Conservation (phyloP, 2,797 vertebrate genomes). For the Diceros bicornis region DNA sequence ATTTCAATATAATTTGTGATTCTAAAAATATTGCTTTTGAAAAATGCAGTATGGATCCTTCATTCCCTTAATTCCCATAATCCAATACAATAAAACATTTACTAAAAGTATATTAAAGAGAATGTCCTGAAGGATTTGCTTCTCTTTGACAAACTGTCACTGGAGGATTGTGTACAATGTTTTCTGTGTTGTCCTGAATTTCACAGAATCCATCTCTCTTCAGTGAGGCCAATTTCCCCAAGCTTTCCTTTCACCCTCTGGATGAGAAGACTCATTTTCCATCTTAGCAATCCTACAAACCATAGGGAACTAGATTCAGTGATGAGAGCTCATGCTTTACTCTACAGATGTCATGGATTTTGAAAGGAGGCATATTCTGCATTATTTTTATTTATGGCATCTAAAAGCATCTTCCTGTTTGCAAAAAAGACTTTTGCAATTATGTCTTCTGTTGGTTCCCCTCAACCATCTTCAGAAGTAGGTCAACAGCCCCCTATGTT, state of each 20-base stretch:
- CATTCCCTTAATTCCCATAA: slow-evolving; percentile 84
- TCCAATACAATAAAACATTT: slow-evolving; percentile 86
- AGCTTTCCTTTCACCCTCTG: background rate
- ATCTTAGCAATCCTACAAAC: background rate
- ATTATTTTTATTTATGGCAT: slow-evolving; percentile 36
- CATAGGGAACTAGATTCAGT: background rate
- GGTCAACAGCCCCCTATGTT: background rate
- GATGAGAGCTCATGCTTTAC: background rate
- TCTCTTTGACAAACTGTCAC: slow-evolving; percentile 77
- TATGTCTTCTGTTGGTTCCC: slow-evolving; percentile 15
- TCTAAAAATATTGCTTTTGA: slow-evolving; percentile 86
- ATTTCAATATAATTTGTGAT: slow-evolving; percentile 87
- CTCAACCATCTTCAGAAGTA: background rate
- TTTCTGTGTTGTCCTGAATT: slow-evolving; percentile 61
- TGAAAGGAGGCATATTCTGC: background rate
- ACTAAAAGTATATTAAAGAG: slow-evolving; percentile 86
- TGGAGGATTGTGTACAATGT: slow-evolving; percentile 49
- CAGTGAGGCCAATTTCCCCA: background rate
- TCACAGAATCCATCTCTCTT: slow-evolving; percentile 41
- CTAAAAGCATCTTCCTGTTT: background rate
- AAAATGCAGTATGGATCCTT: slow-evolving; percentile 81
- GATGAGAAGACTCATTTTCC: background rate
- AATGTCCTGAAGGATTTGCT: slow-evolving; percentile 83
- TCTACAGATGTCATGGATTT: background rate
- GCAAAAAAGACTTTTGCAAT: slow-evolving; percentile 3